phyloP scores from a whole-genome alignment of 2,888 invertebrate species.

The Ichneumon xanthorius region DNA sequence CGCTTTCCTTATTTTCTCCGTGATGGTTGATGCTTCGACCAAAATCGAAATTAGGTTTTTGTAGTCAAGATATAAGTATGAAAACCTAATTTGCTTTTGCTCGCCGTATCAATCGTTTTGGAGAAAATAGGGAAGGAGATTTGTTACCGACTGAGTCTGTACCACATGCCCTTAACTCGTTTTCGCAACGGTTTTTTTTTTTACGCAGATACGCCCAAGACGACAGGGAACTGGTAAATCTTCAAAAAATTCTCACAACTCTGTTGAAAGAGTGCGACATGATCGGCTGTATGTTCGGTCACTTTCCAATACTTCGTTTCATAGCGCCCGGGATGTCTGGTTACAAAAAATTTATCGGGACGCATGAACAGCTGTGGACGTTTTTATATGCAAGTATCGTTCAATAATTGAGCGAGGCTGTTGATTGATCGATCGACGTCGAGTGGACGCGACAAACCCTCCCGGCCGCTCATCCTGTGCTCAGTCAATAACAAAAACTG shows the following conservation, averaged over 20 bases:
- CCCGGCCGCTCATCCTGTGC: too few relatives aligned
- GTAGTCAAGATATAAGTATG: too few relatives aligned
- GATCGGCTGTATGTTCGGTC: constrained; percentile 92
- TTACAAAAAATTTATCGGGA: constrained; percentile 90
- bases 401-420: constrained; percentile 25
- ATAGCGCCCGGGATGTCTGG: constrained; percentile 92
- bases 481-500: too few relatives aligned
- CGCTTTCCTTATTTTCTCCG: too few relatives aligned
- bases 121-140: too few relatives aligned
- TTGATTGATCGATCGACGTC: constrained; percentile 12
- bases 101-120: too few relatives aligned
- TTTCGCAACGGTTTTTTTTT: neutral
- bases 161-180: too few relatives aligned
- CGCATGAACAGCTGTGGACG: constrained; percentile 90
- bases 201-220: constrained; percentile 88
- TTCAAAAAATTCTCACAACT: constrained; percentile 90
- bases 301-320: constrained; percentile 90
- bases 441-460: neutral
- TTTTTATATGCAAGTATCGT: constrained; percentile 87
- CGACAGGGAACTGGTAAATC: constrained; percentile 89
- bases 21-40: too few relatives aligned
- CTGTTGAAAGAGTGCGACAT: constrained; percentile 92
- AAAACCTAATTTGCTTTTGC: too few relatives aligned
- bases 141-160: too few relatives aligned
- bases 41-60: too few relatives aligned